These are phyloP conservation scores for Archegozetes longisetosus DNA, from an alignment of 1,140 invertebrate species.

Conservation along the genomic window DNA sequence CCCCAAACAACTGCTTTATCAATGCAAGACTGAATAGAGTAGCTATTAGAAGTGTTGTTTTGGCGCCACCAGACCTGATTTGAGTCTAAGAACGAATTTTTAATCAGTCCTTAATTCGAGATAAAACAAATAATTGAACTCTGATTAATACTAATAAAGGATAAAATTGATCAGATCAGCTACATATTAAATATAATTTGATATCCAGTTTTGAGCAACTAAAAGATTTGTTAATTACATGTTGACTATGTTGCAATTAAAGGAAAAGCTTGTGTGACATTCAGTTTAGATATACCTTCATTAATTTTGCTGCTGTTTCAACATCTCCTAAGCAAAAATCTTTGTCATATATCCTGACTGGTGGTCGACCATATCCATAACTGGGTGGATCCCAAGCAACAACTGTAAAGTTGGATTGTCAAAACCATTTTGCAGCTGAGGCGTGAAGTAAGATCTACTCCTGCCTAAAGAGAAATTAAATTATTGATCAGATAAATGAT, in stretches of 20 bases:
- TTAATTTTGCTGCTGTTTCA: not conserved
- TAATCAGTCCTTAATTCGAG: constrained; percentile 26
- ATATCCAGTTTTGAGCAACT: too few relatives aligned
- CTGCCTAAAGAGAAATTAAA: constrained; percentile 29
- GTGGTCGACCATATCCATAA: constrained; percentile 7
- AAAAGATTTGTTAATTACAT: too few relatives aligned
- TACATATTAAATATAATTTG: too few relatives aligned
- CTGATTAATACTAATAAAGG: constrained; percentile 9
- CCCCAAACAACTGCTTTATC: constrained; percentile 8
- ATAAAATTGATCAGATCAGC: too few relatives aligned
- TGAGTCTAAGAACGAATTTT: not conserved
- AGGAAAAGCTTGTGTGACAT: too few relatives aligned
- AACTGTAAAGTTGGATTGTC: not conserved
- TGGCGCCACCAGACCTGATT: constrained; percentile 7
- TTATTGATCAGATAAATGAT: constrained; percentile 3
- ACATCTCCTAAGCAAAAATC: constrained; percentile 5
- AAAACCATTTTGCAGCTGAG: not conserved
- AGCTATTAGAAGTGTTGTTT: constrained; percentile 1
- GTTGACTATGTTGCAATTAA: too few relatives aligned
- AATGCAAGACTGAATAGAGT: not conserved
- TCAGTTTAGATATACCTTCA: too few relatives aligned
- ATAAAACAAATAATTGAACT: constrained; percentile 23
- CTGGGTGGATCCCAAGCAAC: constrained; percentile 4
- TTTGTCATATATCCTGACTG: constrained; percentile 15
- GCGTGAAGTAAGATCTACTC: not conserved